Conservation (phyloP, 2,797 vertebrate species). For the Myotis myotis region DNA sequence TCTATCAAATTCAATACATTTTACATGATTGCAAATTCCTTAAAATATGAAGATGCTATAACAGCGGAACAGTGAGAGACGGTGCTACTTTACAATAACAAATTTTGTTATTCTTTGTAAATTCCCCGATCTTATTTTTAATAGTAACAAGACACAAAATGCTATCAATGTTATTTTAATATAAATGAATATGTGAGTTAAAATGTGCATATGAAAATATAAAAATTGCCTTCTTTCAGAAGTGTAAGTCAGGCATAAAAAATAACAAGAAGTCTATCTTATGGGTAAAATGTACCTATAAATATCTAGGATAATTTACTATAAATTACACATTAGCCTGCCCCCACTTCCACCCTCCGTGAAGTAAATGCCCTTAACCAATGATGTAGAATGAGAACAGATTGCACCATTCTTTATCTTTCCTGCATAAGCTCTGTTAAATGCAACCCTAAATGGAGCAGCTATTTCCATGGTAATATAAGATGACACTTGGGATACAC, state of each 20-base stretch:
- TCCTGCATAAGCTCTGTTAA: constrained; percentile 52
- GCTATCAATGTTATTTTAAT: constrained; percentile 23
- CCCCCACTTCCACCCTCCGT: background rate
- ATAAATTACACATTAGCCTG: constrained; percentile 64
- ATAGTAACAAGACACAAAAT: constrained; percentile 57
- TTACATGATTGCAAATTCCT: constrained; percentile 78
- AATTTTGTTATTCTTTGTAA: constrained; percentile 58
- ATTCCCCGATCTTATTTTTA: constrained; percentile 67
- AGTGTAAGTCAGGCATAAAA: constrained; percentile 65
- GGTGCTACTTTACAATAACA: constrained; percentile 56
- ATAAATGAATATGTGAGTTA: constrained; percentile 62
- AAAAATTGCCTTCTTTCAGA: constrained; percentile 51
- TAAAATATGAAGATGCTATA: constrained; percentile 67
- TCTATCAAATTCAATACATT: constrained; percentile 77
- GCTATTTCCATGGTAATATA: constrained; percentile 59
- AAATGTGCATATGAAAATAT: constrained; percentile 60
- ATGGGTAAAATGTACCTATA: constrained; percentile 65
- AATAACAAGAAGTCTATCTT: constrained; percentile 42
- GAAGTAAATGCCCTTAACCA: constrained; percentile 57
- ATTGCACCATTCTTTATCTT: constrained; percentile 26
- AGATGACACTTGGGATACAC: constrained; percentile 57
- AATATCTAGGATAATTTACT: constrained; percentile 76
- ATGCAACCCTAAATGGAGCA: constrained; percentile 42
- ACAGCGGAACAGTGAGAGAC: constrained; percentile 42
- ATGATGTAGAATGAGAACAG: constrained; percentile 25